Conservation (phyloP, 53 echinoderm and acorn worm genomes). For the Crossaster papposus region DNA sequence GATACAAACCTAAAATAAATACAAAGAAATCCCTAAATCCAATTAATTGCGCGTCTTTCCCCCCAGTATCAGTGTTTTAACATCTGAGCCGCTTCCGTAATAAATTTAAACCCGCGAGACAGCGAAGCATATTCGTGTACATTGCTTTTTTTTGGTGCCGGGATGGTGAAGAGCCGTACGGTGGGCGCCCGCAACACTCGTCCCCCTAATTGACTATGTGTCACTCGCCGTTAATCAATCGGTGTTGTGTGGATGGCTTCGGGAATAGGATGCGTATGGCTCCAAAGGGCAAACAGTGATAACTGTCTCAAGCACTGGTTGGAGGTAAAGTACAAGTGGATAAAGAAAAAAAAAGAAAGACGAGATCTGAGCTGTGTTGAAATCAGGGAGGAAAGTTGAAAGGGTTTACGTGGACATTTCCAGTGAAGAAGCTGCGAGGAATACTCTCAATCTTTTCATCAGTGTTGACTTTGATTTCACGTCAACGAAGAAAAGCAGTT, state of each 20-base stretch:
- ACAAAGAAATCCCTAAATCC: neutral
- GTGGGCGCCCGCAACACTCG: neutral
- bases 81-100: neutral
- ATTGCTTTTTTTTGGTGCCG: neutral
- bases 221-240: conserved; percentile 31
- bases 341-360: too few relatives aligned
- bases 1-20: neutral
- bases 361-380: too few relatives aligned
- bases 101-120: neutral
- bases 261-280: neutral
- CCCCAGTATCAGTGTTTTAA: neutral
- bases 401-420: neutral
- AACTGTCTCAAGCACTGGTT: conserved; percentile 7
- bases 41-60: neutral
- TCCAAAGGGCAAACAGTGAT: conserved; percentile 16
- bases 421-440: too few relatives aligned
- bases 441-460: too few relatives aligned
- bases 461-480: too few relatives aligned
- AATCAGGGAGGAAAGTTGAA: neutral
- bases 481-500: too few relatives aligned
- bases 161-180: neutral
- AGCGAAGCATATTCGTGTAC: neutral
- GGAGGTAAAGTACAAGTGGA: neutral
- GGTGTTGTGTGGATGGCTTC: conserved; percentile 13
- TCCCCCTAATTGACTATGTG: conserved; percentile 19